These are phyloP conservation scores for Goniozus legneri DNA, from an alignment of 1,140 invertebrate genomes.

Conservation along the genomic window DNA sequence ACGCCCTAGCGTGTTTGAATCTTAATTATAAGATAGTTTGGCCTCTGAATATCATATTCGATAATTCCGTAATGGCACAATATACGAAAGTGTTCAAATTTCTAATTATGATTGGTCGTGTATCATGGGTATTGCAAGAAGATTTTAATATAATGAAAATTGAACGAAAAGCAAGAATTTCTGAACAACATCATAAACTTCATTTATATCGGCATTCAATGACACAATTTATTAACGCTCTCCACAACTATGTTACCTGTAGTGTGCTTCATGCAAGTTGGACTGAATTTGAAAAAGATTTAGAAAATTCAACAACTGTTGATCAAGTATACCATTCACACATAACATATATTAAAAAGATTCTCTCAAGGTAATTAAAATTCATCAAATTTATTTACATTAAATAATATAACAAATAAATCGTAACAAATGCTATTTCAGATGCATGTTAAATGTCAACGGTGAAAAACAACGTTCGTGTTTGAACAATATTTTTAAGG, in stretches of 20 bases:
- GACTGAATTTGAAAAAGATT: constrained; percentile 65
- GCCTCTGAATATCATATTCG: constrained; percentile 75
- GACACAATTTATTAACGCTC: constrained; percentile 67
- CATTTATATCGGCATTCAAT: constrained; percentile 69
- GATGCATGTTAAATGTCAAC: constrained; percentile 66
- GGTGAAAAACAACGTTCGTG: constrained; percentile 63
- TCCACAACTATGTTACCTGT: constrained; percentile 70
- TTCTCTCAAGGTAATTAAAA: constrained; percentile 56
- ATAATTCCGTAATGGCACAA: constrained; percentile 62
- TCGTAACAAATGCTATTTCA: constrained; percentile 21
- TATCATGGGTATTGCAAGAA: constrained; percentile 68
- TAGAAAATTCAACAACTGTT: constrained; percentile 60
- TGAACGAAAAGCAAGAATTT: constrained; percentile 31
- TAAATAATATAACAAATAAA: neutral
- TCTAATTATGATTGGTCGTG: constrained; percentile 69
- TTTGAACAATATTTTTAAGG: constrained; percentile 65
- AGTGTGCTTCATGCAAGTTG: constrained; percentile 69
- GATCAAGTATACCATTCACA: constrained; percentile 69
- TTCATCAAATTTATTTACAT: neutral
- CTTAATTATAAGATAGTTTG: constrained; percentile 69
- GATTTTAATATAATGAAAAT: constrained; percentile 56
- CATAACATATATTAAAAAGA: constrained; percentile 67
- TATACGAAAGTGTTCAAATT: constrained; percentile 74
- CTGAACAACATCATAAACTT: constrained; percentile 49
- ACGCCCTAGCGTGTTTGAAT: constrained; percentile 63